Conservation (phyloP, 1,140 invertebrate genomes). For the Drosophila burlai region DNA sequence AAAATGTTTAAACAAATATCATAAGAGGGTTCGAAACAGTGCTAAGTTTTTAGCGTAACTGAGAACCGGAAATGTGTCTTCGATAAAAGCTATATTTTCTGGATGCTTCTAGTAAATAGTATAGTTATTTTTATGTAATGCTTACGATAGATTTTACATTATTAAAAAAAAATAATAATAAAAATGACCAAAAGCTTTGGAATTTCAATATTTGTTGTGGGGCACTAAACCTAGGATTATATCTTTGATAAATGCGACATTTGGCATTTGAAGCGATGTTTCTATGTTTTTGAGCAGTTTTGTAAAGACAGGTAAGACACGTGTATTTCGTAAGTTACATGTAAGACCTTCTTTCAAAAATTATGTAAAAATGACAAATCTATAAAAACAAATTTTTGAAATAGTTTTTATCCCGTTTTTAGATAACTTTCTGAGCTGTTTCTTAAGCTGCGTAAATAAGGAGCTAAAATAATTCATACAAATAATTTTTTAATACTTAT, state of each 20-base stretch:
- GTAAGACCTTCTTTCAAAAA: neutral
- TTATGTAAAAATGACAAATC: neutral
- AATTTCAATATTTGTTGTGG: no score
- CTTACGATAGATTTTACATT: no score
- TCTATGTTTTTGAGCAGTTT: neutral
- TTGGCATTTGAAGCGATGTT: neutral
- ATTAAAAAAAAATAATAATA: no score
- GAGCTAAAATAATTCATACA: no score
- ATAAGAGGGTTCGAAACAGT: neutral
- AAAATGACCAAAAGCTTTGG: neutral
- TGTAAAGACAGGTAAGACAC: neutral
- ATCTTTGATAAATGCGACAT: neutral
- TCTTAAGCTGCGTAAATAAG: neutral
- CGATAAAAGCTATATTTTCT: neutral
- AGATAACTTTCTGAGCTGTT: rapidly evolving
- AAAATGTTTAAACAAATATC: neutral
- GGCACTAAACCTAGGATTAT: neutral
- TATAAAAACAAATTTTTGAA: no score
- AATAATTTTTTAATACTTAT: neutral
- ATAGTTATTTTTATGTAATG: neutral
- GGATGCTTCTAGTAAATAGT: neutral
- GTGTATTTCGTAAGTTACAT: neutral
- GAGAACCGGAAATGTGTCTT: neutral
- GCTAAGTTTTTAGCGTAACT: neutral
- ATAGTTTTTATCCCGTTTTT: no score